Base-by-base conservation (phyloP, 2,888 invertebrate species). In the Clivina fossor region DNA sequence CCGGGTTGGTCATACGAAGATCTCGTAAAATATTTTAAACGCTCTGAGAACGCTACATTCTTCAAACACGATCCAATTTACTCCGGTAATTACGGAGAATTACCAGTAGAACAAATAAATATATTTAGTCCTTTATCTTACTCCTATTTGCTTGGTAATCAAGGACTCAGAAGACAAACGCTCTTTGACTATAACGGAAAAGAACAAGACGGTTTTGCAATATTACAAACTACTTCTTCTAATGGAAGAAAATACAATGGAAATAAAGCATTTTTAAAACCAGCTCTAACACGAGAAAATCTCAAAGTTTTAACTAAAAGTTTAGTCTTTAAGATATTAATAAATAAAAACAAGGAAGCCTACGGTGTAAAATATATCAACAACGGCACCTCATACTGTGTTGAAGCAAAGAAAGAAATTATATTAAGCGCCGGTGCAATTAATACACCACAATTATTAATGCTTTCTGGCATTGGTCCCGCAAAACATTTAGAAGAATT, bases 391-490 rank as follows among this genome's bases (percentile, higher is more conserved):
- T 71, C 69, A 35, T 71, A 72, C 22, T 71, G 71, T 38, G 80
- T 81, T 0, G 67, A 65, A 51, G 86, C 84, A 0, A 74, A 77
- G 35, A 82, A 79, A 63, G 88, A 88, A 71, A 82, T 91, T 0
- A 84, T 92, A 51, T 60, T 90, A 2, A 82, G 86, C 7, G 88
- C 85, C 1, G 91, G 91, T 0, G 82, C 90, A 0, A 84, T 92
- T 55, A 89, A 88, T 62, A 82, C 86, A 1, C 87, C 90, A 0
- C 89, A 90, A 64, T 67, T 90, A 13, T 75, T 90, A 7, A 83
- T 88, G 85, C 68, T 90, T 13, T 88, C 87, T 1, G 90, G 89
- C 2, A 72, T 88, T 5, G 84, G 84, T 2, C 84, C 83, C 0
- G 74, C 73, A n/a, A 71, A 79, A 38, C 82, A 84, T 61, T 74